phyloP scores from a whole-genome alignment of 2,113 vertebrate genomes.

The Neofelis nebulosa region DNA sequence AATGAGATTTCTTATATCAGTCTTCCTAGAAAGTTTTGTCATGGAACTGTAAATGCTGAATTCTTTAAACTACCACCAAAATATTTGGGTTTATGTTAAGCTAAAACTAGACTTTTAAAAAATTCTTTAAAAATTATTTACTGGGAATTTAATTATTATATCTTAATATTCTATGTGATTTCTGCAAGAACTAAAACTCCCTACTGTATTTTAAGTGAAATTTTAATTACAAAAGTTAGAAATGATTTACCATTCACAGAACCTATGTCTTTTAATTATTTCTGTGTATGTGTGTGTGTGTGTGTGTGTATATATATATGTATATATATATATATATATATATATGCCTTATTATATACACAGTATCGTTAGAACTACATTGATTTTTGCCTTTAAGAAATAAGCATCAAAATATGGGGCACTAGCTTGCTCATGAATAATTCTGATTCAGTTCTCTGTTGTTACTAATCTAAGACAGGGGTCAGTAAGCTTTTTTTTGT shows the following conservation, averaged over 20 bases:
- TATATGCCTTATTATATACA: not conserved
- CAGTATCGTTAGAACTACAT: not conserved
- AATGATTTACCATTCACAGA: not conserved
- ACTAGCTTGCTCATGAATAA: not conserved
- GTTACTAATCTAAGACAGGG: not conserved
- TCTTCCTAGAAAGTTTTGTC: constrained; percentile 38
- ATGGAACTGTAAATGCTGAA: not conserved
- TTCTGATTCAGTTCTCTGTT: not conserved
- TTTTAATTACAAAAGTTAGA: not conserved
- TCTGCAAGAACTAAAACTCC: not conserved
- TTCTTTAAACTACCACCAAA: not conserved
- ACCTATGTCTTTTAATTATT: not conserved
- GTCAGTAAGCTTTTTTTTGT: not conserved
- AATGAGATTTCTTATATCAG: constrained; percentile 12
- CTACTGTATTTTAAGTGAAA: not conserved
- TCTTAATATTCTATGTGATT: not conserved
- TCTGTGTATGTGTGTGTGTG: not conserved
- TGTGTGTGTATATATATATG: no score
- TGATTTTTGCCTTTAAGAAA: not conserved
- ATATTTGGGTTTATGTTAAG: constrained; percentile 2
- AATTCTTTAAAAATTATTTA: not conserved
- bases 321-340: not conserved
- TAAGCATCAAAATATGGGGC: not conserved
- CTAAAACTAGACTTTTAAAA: not conserved
- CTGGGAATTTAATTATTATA: not conserved